Conservation (phyloP, 1,140 invertebrate genomes). For the Ladona fulva region DNA sequence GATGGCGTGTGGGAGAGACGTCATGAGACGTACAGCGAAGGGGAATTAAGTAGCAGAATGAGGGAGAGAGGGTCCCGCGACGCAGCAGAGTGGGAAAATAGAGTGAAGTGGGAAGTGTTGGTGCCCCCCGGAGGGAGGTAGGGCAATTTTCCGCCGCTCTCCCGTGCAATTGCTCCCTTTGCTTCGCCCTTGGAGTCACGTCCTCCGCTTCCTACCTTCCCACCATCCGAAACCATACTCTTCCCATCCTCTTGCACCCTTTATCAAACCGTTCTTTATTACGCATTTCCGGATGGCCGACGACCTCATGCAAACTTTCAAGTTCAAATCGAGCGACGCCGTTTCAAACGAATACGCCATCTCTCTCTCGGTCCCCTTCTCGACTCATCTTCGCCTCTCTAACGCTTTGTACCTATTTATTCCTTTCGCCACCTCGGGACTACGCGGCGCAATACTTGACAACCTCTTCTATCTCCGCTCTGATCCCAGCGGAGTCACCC, state of each 20-base stretch:
- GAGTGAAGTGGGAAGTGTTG: background rate
- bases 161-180: background rate
- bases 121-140: background rate
- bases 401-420: too few relatives aligned
- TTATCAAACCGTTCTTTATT: background rate
- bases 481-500: too few relatives aligned
- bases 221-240: background rate
- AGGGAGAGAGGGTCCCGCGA: too few relatives aligned
- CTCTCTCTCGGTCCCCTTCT: too few relatives aligned
- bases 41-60: background rate
- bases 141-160: background rate
- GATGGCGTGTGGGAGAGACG: background rate
- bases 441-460: too few relatives aligned
- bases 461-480: too few relatives aligned
- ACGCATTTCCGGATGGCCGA: background rate
- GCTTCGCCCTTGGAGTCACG: background rate
- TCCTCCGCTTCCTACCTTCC: background rate
- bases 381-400: too few relatives aligned
- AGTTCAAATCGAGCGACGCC: background rate
- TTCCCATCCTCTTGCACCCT: background rate
- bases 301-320: background rate
- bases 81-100: background rate
- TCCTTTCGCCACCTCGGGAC: too few relatives aligned
- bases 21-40: background rate
- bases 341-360: too few relatives aligned